phyloP scores from a whole-genome alignment of 2,113 vertebrate species.

The Onychostoma macrolepis region DNA sequence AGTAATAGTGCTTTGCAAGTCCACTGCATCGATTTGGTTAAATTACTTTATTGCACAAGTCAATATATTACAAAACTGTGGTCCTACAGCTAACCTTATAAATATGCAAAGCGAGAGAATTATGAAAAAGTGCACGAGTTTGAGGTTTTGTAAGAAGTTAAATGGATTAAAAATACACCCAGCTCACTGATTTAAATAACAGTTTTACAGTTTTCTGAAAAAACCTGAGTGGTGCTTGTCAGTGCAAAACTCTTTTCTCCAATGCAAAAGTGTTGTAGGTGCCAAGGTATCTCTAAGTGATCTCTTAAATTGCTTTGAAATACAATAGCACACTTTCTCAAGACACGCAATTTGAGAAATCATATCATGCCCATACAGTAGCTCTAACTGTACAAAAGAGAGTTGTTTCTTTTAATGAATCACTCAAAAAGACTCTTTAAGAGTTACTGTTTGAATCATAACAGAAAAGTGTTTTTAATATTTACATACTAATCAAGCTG shows the following conservation, averaged over 20 bases:
- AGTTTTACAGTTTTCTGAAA: too few species aligned
- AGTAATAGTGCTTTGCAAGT: neutral
- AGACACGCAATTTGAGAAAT: neutral
- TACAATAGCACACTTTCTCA: neutral
- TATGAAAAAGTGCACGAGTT: neutral
- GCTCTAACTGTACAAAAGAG: neutral
- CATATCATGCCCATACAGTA: neutral
- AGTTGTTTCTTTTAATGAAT: neutral
- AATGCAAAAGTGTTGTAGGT: neutral
- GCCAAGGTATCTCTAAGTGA: neutral
- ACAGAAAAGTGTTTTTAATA: neutral
- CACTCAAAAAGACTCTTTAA: neutral
- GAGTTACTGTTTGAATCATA: neutral
- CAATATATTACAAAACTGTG: neutral
- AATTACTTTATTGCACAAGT: neutral
- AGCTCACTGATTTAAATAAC: too few species aligned
- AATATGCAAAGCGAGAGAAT: neutral
- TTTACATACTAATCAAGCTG: neutral
- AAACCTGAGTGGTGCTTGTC: neutral
- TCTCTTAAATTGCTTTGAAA: neutral
- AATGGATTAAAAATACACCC: too few species aligned
- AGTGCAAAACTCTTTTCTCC: neutral
- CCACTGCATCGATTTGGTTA: constrained; percentile 11
- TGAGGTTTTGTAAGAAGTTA: neutral
- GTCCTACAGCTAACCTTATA: neutral